These are phyloP conservation scores for Limnephilus auricula DNA, from an alignment of 2,888 invertebrate genomes.

Conservation along the genomic window DNA sequence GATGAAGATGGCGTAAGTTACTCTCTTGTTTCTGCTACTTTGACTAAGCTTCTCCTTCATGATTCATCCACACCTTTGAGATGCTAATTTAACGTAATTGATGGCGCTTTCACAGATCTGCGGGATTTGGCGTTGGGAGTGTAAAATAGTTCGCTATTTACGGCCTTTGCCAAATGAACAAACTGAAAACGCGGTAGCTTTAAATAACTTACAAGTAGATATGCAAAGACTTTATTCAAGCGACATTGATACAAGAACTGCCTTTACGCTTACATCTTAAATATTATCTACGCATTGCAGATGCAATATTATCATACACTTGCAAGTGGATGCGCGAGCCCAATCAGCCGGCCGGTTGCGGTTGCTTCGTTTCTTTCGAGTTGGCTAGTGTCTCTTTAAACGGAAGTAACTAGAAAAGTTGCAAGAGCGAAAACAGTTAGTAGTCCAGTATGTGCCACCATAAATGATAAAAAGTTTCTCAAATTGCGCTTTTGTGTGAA, in stretches of 20 bases:
- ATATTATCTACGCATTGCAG: background rate
- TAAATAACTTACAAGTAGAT: background rate
- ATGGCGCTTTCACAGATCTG: conserved; percentile 45
- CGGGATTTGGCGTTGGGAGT: conserved; percentile 11
- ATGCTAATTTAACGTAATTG: conserved; percentile 51
- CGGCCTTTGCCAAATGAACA: background rate
- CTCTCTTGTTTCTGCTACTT: conserved; percentile 41
- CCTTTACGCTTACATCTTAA: background rate
- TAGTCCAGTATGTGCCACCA: too few species aligned
- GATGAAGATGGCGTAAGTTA: conserved; percentile 44
- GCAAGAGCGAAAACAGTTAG: too few species aligned
- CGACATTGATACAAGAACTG: background rate
- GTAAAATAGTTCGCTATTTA: background rate
- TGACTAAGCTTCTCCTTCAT: conserved; percentile 32
- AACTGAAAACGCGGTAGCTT: background rate
- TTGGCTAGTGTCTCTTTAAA: too few species aligned
- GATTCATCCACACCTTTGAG: conserved; percentile 40
- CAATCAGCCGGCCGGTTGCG: too few species aligned
- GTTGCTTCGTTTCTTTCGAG: too few species aligned
- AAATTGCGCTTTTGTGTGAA: too few species aligned
- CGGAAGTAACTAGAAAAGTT: too few species aligned
- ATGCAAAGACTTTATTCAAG: background rate
- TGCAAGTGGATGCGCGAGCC: too few species aligned
- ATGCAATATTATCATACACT: too few species aligned
- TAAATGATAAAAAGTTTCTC: too few species aligned